Evolutionary conservation across 2,888 invertebrate genomes (phyloP).

Genomic region (Tenthredo mesomela): DNA sequence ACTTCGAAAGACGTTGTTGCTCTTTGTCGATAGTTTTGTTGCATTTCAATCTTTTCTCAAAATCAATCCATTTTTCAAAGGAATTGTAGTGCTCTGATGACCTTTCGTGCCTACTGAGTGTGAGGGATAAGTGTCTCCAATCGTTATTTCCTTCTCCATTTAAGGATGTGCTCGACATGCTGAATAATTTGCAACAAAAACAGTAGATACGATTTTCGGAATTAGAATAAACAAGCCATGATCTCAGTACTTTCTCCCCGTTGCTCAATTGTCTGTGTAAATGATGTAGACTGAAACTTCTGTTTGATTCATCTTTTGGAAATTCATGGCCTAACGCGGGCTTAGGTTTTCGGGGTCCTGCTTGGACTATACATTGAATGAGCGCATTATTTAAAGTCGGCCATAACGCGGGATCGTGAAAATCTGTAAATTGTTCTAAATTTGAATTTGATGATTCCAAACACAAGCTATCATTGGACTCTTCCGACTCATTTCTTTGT

Average conservation of each 20-base stretch:
- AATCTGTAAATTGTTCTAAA: background rate
- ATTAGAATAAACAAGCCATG: constrained; percentile 52
- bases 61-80: constrained; percentile 54
- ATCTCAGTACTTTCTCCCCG: constrained; percentile 47
- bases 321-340: background rate
- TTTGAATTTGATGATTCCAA: background rate
- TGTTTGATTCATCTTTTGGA: background rate
- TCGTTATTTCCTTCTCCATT: constrained; percentile 54
- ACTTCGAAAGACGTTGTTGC: constrained; percentile 64
- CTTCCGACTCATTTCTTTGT: background rate
- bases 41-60: constrained; percentile 51
- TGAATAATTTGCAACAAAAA: constrained; percentile 56
- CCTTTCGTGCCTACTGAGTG: constrained; percentile 55
- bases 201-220: constrained; percentile 55
- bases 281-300: background rate
- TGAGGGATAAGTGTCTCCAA: constrained; percentile 57
- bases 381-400: background rate
- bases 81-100: constrained; percentile 50
- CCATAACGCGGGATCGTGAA: background rate
- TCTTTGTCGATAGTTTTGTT: constrained; percentile 65
- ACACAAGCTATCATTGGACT: background rate
- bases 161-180: constrained; percentile 47
- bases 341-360: constrained; percentile 5
- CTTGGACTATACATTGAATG: background rate
- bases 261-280: constrained; percentile 50